Evolutionary conservation across 2,797 vertebrate species (phyloP), one percentile per base, ranked within the genome.

Genomic region (Chelidonichthys spinosus): DNA sequence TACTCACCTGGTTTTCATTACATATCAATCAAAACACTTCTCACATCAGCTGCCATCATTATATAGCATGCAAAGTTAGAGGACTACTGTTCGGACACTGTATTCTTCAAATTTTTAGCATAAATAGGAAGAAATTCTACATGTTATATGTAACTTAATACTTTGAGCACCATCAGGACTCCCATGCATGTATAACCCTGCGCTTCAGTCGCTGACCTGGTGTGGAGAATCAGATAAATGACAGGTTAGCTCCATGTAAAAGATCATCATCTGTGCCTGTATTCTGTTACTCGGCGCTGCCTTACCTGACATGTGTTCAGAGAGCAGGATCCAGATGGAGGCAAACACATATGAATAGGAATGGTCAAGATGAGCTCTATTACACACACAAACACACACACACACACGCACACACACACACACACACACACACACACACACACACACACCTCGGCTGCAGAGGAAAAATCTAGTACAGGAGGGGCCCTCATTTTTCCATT

Each of bases 1-100:
- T 84, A 64, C 70, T 89, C 91, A 92, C 86, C 93, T 94, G 93
- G 90, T 80, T 90, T 84, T 81, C 90, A 93, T 95, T 94, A 93
- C 72, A 67, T 56, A 85, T 87, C 76, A 75, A 79, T 92, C 80
- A 85, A 63, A 76, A 69, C 62, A 70, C 39, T 52, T 74, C 62
- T 80, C 47, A 61, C 74, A 63, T 33, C 49, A 66, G 44, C 55
- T 63, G 71, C 43, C 52, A 17, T 69, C 46, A 3, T 56, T 39
- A 43, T 11, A 55, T 69, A 11, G 15, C 7, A 50, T 37, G 72
- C 49, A 64, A 61, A 79, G 52, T 46, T 14, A 32, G 7, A 59
- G n/a, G 11, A 14, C 2, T 2, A 42, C 72, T 13, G 10, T 17
- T 11, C 7, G 60, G 13, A 15, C 17, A n/a, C 43, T 73, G 42